Base-by-base conservation (phyloP, 2,797 vertebrate genomes). In the Pachyuromys duprasi region DNA sequence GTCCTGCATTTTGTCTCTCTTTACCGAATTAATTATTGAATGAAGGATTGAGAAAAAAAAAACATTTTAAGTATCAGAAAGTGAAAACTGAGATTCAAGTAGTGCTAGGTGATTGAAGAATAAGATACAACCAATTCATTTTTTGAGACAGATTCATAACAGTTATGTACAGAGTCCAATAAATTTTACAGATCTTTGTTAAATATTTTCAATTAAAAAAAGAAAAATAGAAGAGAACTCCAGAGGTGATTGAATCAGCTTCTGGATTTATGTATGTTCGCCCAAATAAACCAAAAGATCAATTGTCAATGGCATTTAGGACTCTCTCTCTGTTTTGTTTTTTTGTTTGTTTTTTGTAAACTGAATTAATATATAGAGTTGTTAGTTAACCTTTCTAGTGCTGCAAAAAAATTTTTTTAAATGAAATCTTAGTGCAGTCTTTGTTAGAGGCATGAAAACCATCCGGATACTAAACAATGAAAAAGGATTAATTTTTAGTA, bases 401-500 rank as follows among this genome's bases (percentile, higher is more conserved):
- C 49, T 49, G 49, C 11, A 49, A 49, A 8, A 8, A 49, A 49
- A 49, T 49, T 49, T 49, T 5, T 49, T 93, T 91, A 74, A 91
- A 88, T 80, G 75, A 97, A 96, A 98, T 83, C 53, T 91, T 95
- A 55, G 76, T 67, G 20, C 60, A 72, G 45, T 94, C 93, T 96
- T 69, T 70, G 96, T 95, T 94, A 76, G 67, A 89, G n/a, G 53
- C 31, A 67, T 39, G 39, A 72, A 96, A 87, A 69, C n/a, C 49
- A 74, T 55, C 55, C 63, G 94, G 83, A 75, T 8, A 53, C 60
- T 33, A 39, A 55, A 31, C 45, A 90, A 69, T n/a, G 6, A 31
- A 36, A 72, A 78, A 39, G 33, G 81, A 93, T 95, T 76, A 91
- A 26, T 84, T 45, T 94, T 98, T 97, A 96, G 90, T 96, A 97